Conservation (phyloP, 2,888 invertebrate species). For the Lagria hirta region DNA sequence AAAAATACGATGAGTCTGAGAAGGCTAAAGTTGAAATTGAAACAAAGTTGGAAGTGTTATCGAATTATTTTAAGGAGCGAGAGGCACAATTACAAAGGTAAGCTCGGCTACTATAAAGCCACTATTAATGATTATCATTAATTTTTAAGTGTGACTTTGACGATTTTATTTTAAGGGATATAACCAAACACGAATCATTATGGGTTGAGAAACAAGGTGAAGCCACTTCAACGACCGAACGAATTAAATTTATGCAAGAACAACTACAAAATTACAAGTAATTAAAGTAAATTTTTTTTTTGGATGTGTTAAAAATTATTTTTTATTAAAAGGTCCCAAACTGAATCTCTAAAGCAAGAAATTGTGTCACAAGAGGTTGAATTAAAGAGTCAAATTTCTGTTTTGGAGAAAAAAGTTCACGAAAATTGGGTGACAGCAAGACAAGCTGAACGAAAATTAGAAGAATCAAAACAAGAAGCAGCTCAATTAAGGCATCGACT, state of each 20-base stretch:
- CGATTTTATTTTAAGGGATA: constrained; percentile 72
- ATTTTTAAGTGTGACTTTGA: no score
- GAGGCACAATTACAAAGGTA: constrained; percentile 86
- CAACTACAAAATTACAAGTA: constrained; percentile 80
- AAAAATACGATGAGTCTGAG: constrained; percentile 65
- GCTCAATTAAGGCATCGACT: constrained; percentile 66
- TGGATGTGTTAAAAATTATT: constrained; percentile 5
- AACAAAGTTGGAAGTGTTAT: constrained; percentile 81
- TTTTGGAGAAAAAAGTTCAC: constrained; percentile 81
- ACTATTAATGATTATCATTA: no score
- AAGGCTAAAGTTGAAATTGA: constrained; percentile 75
- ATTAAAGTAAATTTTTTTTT: constrained; percentile 40
- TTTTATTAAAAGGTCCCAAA: constrained; percentile 54
- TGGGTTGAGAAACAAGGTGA: constrained; percentile 82
- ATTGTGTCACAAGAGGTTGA: constrained; percentile 81
- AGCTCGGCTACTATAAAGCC: no score
- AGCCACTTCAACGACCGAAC: constrained; percentile 76
- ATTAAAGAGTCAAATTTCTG: constrained; percentile 69
- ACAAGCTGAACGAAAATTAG: constrained; percentile 77
- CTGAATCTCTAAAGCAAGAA: constrained; percentile 72
- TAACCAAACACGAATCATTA: constrained; percentile 72
- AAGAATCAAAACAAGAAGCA: constrained; percentile 75
- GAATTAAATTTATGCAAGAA: constrained; percentile 74
- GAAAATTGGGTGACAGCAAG: constrained; percentile 83
- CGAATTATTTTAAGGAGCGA: constrained; percentile 87